Evolutionary conservation across 2,888 invertebrate species (phyloP).

Genomic region (Dromius quadrimaculatus): DNA sequence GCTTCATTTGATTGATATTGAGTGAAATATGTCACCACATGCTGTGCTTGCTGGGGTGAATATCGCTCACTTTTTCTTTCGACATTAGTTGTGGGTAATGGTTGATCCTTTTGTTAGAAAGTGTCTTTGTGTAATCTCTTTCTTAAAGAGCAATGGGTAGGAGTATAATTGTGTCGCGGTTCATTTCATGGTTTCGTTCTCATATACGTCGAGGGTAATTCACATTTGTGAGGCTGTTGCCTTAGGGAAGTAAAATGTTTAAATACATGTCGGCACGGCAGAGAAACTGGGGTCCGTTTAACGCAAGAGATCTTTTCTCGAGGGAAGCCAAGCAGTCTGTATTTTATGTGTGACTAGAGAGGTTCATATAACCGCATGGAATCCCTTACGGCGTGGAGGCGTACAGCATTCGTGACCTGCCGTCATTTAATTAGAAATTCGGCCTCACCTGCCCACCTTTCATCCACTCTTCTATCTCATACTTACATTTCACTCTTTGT

Average conservation of each 20-base stretch:
- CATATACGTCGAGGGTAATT: constrained; percentile 24
- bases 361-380: constrained; percentile 48
- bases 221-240: constrained; percentile 12
- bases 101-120: too few relatives aligned
- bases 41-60: too few relatives aligned
- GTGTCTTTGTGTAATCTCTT: too few relatives aligned
- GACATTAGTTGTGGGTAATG: too few relatives aligned
- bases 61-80: too few relatives aligned
- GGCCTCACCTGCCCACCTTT: constrained; percentile 35
- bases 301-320: constrained; percentile 38
- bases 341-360: constrained; percentile 50
- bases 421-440: constrained; percentile 50
- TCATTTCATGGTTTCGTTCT: constrained; percentile 22
- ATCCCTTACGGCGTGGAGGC: constrained; percentile 35
- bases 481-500: too few relatives aligned
- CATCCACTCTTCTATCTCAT: constrained; percentile 9
- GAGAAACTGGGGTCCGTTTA: constrained; percentile 41
- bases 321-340: constrained; percentile 45
- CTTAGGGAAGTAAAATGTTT: constrained; percentile 37
- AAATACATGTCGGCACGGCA: constrained; percentile 36
- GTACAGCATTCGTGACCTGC: constrained; percentile 33
- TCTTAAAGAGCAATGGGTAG: constrained; percentile 9
- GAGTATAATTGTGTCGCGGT: not conserved
- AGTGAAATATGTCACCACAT: too few relatives aligned
- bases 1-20: too few relatives aligned